Evolutionary conservation across 2,113 vertebrate species (phyloP).

Genomic region (Mormoops blainvillei): DNA sequence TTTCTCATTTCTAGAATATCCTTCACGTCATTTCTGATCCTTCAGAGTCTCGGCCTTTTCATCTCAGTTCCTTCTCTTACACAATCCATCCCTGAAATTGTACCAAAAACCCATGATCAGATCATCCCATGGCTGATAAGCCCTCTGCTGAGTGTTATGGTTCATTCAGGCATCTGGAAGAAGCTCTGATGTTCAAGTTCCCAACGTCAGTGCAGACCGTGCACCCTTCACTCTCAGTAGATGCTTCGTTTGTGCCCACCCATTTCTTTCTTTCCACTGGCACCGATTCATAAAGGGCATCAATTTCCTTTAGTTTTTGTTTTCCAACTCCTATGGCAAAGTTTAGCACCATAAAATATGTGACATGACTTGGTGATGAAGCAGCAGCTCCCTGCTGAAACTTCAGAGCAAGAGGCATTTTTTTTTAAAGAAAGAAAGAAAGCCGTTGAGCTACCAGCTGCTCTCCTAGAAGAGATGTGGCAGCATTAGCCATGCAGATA

Average conservation of each 20-base stretch:
- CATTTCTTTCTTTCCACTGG: slow-evolving; percentile 68
- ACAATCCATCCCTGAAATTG: background rate
- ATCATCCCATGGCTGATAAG: background rate
- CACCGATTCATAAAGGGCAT: slow-evolving; percentile 60
- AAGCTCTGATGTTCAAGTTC: slow-evolving; percentile 52
- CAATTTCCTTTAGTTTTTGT: slow-evolving; percentile 77
- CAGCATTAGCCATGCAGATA: slow-evolving; percentile 73
- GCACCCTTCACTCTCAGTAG: slow-evolving; percentile 18
- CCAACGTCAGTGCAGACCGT: background rate
- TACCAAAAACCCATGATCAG: background rate
- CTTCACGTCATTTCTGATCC: background rate
- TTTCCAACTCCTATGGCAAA: slow-evolving; percentile 76
- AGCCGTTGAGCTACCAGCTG: slow-evolving; percentile 80
- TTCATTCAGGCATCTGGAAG: slow-evolving; percentile 36
- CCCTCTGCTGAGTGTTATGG: background rate
- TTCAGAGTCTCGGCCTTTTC: background rate
- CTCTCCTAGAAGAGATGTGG: slow-evolving; percentile 75
- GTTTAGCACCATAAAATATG: slow-evolving; percentile 80
- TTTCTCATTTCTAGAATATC: background rate
- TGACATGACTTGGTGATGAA: slow-evolving; percentile 80
- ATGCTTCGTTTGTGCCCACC: slow-evolving; percentile 67
- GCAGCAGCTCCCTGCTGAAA: slow-evolving; percentile 78
- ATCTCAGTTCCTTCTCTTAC: background rate
- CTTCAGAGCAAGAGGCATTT: slow-evolving; percentile 75
- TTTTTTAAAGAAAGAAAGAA: slow-evolving; percentile 71